Base-by-base conservation (phyloP, 2,113 vertebrate species). In the Chloropsis cyanopogon region DNA sequence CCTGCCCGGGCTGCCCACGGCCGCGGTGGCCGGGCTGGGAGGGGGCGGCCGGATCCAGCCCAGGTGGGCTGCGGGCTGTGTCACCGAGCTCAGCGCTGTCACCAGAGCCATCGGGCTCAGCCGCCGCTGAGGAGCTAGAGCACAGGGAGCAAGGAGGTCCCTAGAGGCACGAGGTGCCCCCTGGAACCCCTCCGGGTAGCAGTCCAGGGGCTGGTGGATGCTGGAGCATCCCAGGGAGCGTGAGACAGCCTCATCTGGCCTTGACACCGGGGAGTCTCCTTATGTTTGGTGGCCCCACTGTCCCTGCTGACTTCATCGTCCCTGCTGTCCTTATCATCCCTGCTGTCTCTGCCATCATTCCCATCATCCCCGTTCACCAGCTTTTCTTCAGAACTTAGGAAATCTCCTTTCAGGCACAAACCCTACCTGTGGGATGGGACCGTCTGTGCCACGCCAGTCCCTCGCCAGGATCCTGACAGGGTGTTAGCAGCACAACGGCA, bases 391-490 rank as follows among this genome's bases (percentile, higher is more conserved):
- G 35, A 35, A 22, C 11, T 22, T 22, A 12, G 10, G 29, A 63
- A 46, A 31, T 25, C 41, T 72, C 68, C 26, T 11, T 47, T 54
- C 0, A 3, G 53, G 23, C 23, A 35, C 61, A 68, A 49, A 26
- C 9, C 12, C 16, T 14, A 31, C 56, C 26, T 2, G 3, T 0
- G 22, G 59, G 37, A 37, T 4, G 46, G 17, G 31, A 41, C 8
- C 0, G 1, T 7, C 9, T 2, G 1, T 24, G 46, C 14, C 52
- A 20, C 33, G 11, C 14, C 16, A 0, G 9, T 9, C 19, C 21
- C 42, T 24, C 0, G 18, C 14, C 56, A 11, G 65, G 46, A 37
- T 33, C 41, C 22, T 0, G 12, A 14, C 12, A 22, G 33, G 15
- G 23, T 1, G 6, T n/a, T 18, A 39, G 64, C 41, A 69, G 49